These are phyloP conservation scores for Ophion ventricosus DNA, from an alignment of 2,888 invertebrate species.

Conservation along the genomic window DNA sequence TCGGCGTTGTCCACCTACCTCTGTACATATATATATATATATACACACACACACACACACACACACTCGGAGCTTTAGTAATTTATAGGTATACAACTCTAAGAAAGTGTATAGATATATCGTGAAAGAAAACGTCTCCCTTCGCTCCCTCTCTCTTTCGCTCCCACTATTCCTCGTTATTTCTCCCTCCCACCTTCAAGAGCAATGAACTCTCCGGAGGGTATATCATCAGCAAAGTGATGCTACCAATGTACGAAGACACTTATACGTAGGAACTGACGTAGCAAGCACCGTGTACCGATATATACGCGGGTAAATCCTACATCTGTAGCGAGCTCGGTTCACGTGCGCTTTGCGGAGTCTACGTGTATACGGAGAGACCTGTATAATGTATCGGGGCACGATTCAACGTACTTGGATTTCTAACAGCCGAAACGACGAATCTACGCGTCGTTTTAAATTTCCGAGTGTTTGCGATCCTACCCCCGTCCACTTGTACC, in stretches of 20 bases:
- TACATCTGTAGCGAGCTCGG: not conserved
- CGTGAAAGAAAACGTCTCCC: constrained; percentile 30
- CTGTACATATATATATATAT: constrained; percentile 8
- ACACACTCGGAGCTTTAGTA: not conserved
- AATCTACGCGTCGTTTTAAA: not conserved
- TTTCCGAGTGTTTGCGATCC: not conserved
- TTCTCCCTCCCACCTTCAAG: constrained; percentile 76
- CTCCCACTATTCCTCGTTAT: constrained; percentile 64
- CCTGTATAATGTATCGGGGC: not conserved
- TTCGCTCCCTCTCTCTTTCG: constrained; percentile 56
- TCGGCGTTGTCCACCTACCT: constrained; percentile 13
- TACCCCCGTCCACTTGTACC: not conserved
- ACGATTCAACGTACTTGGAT: not conserved
- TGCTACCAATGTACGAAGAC: constrained; percentile 78
- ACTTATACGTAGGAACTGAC: constrained; percentile 65
- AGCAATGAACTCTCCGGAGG: constrained; percentile 82
- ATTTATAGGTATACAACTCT: not conserved
- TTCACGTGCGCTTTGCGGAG: not conserved
- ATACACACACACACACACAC: constrained; percentile 29
- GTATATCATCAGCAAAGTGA: constrained; percentile 81
- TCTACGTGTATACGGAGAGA: not conserved
- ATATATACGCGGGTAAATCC: constrained; percentile 1
- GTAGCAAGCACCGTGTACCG: constrained; percentile 59
- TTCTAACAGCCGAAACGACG: not conserved
- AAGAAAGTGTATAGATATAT: constrained; percentile 17